A percentile compares a stretch with the other conserved stretches of the same genome.
Conservation (phyloP, 2,888 invertebrate genomes). For the Andrena chrysosceles region DNA sequence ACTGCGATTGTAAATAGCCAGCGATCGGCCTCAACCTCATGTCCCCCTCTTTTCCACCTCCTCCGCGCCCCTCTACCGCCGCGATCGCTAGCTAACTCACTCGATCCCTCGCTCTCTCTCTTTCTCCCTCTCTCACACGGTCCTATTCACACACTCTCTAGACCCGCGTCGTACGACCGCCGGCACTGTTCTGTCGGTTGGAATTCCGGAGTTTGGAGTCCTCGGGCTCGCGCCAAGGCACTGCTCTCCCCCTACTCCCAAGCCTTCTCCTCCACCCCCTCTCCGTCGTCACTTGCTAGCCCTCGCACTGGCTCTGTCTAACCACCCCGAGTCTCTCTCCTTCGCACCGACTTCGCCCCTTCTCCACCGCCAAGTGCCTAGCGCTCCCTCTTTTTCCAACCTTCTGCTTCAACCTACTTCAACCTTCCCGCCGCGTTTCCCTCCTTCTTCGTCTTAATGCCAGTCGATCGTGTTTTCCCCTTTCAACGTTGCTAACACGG, state of each 20-base stretch:
- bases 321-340: conserved; percentile 42
- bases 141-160: conserved; percentile 57
- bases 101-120: conserved; percentile 11
- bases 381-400: conserved; percentile 43
- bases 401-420: conserved; percentile 16
- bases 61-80: conserved; percentile 18
- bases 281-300: conserved; percentile 64
- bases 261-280: conserved; percentile 59
- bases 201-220: conserved; percentile 81
- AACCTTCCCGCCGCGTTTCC: conserved; percentile 31
- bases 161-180: conserved; percentile 79
- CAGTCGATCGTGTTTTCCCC: conserved; percentile 33
- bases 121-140: conserved; percentile 39
- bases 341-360: conserved; percentile 36
- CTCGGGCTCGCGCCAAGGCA: conserved; percentile 80
- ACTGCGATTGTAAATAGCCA: conserved; percentile 59
- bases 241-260: conserved; percentile 66
- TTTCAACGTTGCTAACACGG: conserved; percentile 15
- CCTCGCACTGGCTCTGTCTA: conserved; percentile 45
- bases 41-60: conserved; percentile 39
- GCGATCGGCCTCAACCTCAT: conserved; percentile 46
- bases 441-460: conserved; percentile 47
- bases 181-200: conserved; percentile 81
- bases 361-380: conserved; percentile 35
- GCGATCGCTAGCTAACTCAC: conserved; percentile 17